A percentile compares a stretch with the other conserved stretches of the same genome.
phyloP scores from a whole-genome alignment of 1,140 invertebrate species.

The Nebria ingens region DNA sequence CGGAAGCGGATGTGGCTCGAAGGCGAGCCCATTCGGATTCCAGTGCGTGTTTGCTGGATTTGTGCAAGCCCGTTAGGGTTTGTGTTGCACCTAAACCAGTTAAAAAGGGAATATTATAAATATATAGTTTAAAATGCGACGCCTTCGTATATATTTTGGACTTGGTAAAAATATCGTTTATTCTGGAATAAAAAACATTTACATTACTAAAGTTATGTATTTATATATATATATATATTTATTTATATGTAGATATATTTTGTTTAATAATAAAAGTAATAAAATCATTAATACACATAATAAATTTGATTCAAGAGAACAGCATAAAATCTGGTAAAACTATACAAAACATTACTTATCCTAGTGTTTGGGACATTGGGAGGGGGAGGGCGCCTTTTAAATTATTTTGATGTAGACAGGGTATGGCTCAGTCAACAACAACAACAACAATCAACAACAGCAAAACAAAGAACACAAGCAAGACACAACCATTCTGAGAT shows the following conservation, averaged over 20 bases:
- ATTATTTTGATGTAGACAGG: neutral
- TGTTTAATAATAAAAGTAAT: neutral
- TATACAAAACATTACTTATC: constrained; percentile 7
- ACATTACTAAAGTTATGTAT: too few relatives aligned
- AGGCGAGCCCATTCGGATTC: constrained; percentile 44
- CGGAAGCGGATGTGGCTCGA: constrained; percentile 46
- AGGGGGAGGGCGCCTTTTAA: too few relatives aligned
- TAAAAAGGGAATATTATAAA: constrained; percentile 62
- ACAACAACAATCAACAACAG: constrained; percentile 1
- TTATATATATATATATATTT: constrained; percentile 1
- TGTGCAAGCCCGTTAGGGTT: constrained; percentile 85
- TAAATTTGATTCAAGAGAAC: constrained; percentile 4
- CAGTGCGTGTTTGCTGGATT: constrained; percentile 59
- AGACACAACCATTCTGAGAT: constrained; percentile 7
- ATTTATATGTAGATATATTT: neutral
- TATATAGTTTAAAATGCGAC: neutral
- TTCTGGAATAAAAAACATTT: constrained; percentile 5
- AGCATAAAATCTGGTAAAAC: constrained; percentile 7
- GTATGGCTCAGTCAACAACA: constrained; percentile 7
- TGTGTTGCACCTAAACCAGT: constrained; percentile 79
- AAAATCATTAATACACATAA: constrained; percentile 9
- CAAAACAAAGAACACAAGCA: neutral
- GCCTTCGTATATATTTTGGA: neutral
- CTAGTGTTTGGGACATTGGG: neutral
- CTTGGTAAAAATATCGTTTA: constrained; percentile 4